Percentiles rank a stretch among this genome's conserved stretches.
Conservation (phyloP, 2,797 vertebrate genomes). For the Sternarchorhynchus goeldii region DNA sequence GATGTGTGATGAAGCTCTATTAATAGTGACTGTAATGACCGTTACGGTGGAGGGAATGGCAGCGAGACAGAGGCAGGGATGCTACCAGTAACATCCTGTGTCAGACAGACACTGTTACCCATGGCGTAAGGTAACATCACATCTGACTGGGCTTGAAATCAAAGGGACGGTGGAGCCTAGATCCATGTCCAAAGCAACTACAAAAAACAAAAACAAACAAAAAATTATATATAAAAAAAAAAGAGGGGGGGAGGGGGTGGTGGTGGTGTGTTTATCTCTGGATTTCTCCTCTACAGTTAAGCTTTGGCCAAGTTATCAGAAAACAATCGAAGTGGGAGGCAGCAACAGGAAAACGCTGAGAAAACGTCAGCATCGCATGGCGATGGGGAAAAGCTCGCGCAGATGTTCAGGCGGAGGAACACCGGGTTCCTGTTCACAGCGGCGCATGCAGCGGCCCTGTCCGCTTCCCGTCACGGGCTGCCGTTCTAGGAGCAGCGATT, state of each 20-base stretch:
- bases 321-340: slow-evolving; percentile 41
- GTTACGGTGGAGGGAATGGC: background rate
- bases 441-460: slow-evolving; percentile 39
- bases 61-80: slow-evolving; percentile 18
- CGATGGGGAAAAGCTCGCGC: slow-evolving; percentile 21
- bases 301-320: slow-evolving; percentile 19
- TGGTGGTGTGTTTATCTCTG: background rate
- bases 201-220: background rate
- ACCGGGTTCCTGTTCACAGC: slow-evolving; percentile 42
- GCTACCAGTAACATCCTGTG: slow-evolving; percentile 41
- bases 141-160: slow-evolving; percentile 10
- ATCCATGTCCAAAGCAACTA: slow-evolving; percentile 28
- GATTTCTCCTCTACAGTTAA: slow-evolving; percentile 26
- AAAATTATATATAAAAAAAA: no score
- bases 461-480: slow-evolving; percentile 50
- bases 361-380: slow-evolving; percentile 44
- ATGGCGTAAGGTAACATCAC: slow-evolving; percentile 26
- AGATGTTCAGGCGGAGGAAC: slow-evolving; percentile 48
- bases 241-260: no score
- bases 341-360: slow-evolving; percentile 44
- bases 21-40: slow-evolving; percentile 35
- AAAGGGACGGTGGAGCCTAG: slow-evolving; percentile 6
- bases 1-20: slow-evolving; percentile 37
- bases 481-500: slow-evolving; percentile 31
- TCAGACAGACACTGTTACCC: slow-evolving; percentile 18